Base-by-base conservation (phyloP, 1,140 invertebrate species). In the Drosophila ficusphila region DNA sequence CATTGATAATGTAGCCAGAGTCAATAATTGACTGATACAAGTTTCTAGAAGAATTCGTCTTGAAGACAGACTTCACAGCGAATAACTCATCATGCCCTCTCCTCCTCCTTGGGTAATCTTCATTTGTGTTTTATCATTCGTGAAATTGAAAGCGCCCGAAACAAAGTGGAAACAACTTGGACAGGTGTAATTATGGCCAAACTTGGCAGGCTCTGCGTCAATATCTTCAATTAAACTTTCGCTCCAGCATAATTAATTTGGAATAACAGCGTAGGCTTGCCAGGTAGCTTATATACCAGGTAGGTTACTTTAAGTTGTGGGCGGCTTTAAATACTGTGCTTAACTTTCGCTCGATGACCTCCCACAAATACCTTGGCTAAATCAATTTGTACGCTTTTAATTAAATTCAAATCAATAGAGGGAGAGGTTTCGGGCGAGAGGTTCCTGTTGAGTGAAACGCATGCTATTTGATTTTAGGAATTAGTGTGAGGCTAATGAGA, bases 331-430 rank as follows among this genome's bases (percentile, higher is more conserved):
- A 44, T 58, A 70, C 25, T 39, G 33, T 49, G 49, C 51, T 74
- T 68, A 67, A 62, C 65, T 71, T 36, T 76, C 11, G 51, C 52
- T 48, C 49, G 23, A 31, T 53, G 56, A 49, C 54, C 36, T 38
- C 27, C 33, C 41, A 36, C 38, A 53, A 33, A 52, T 51, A 51
- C 39, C 25, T 51, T 51, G 46, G 44, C 56, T 71, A 74, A 85
- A 86, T 86, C 82, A 86, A 88, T 88, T 86, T 86, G 73, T 81
- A 76, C 49, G 81, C 68, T 88, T 88, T 85, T 86, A 86, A 86
- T 86, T 88, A 86, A 86, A 88, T 86, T 88, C 82, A 88, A 86
- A 88, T 86, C 75, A 81, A 49, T 33, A 16, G 39, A 19, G 34
- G 38, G 25, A 29, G 51, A 53, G 39, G 27, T 49, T 18, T 41